A percentile compares a stretch with the other conserved stretches of the same genome.
phyloP scores from a whole-genome alignment of 2,888 invertebrate species.

The Archips crataeganus region DNA sequence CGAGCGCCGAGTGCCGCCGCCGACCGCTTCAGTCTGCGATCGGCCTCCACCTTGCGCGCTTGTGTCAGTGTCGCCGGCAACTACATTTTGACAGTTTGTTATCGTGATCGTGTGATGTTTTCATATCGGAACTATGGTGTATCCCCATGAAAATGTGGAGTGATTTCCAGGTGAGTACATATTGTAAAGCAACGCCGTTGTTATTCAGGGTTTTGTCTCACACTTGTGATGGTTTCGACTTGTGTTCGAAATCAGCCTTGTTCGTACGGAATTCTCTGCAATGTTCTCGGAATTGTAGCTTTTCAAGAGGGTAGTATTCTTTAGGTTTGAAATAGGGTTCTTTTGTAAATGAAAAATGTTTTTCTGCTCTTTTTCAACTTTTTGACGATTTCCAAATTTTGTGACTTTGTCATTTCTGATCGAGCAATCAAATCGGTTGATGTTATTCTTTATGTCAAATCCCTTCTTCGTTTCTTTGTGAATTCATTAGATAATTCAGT shows the following conservation, averaged over 20 bases:
- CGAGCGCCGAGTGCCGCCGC: constrained; percentile 42
- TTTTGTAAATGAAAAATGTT: not conserved
- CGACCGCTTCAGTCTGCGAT: constrained; percentile 73
- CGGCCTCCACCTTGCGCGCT: constrained; percentile 72
- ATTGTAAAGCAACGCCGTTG: constrained; percentile 3
- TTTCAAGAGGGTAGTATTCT: constrained; percentile 36
- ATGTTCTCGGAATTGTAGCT: constrained; percentile 44
- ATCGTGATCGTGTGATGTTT: constrained; percentile 85
- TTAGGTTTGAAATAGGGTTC: not conserved
- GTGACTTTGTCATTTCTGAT: constrained; percentile 9
- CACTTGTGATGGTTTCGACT: constrained; percentile 54
- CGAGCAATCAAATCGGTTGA: not conserved
- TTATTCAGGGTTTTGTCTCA: constrained; percentile 5
- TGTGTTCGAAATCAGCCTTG: constrained; percentile 52
- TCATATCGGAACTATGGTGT: constrained; percentile 85
- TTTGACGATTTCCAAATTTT: constrained; percentile 4
- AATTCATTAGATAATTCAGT: not conserved
- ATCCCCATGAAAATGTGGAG: constrained; percentile 86
- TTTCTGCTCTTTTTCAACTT: constrained; percentile 20
- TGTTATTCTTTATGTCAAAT: not conserved
- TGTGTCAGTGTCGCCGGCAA: constrained; percentile 76
- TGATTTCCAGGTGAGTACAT: constrained; percentile 81
- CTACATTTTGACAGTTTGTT: constrained; percentile 83
- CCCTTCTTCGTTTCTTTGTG: not conserved
- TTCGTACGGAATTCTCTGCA: constrained; percentile 47